phyloP scores from a whole-genome alignment of 2,888 invertebrate species.

The Rotaria macrura region DNA sequence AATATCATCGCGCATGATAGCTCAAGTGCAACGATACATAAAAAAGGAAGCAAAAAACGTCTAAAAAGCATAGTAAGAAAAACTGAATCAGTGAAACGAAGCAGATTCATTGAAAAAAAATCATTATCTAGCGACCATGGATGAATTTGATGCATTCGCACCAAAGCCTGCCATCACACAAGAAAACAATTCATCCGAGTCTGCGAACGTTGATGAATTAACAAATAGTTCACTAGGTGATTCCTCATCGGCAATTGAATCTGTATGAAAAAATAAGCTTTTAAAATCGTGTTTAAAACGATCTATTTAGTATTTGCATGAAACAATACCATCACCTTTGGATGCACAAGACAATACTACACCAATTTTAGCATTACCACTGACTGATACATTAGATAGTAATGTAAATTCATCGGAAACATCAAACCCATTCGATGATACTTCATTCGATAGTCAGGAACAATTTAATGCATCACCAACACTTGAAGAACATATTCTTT shows the following conservation, averaged over 20 bases:
- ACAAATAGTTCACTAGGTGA: neutral
- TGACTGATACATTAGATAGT: neutral
- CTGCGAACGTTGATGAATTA: neutral
- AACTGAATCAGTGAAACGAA: neutral
- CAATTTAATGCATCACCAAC: neutral
- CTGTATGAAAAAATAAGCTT: neutral
- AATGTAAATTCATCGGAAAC: neutral
- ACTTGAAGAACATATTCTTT: neutral
- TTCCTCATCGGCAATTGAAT: neutral
- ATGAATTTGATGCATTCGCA: neutral
- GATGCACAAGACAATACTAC: neutral
- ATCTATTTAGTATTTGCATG: neutral
- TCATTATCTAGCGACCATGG: neutral
- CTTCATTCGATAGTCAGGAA: too few species aligned
- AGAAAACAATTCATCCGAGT: neutral
- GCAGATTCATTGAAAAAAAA: neutral
- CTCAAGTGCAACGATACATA: neutral
- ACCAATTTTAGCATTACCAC: neutral
- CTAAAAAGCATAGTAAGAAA: too few species aligned
- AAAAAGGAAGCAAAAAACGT: neutral
- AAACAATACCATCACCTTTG: neutral
- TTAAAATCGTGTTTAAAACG: too few species aligned
- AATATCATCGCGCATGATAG: neutral
- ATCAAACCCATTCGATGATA: too few species aligned
- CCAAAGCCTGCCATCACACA: neutral